These are phyloP conservation scores for Paralvinella palmiformis DNA, from an alignment of 1,140 invertebrate genomes.

Conservation along the genomic window DNA sequence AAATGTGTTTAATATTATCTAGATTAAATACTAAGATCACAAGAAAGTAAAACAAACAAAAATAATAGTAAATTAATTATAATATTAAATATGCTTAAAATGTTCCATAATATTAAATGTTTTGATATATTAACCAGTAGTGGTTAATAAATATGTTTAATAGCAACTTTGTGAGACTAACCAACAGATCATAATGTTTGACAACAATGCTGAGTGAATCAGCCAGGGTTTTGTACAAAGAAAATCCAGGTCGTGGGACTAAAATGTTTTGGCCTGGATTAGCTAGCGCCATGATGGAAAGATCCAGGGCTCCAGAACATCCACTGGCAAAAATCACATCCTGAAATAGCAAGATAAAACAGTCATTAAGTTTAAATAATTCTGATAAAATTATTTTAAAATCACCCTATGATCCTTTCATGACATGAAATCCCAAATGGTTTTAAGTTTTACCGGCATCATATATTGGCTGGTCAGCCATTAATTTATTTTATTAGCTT, in stretches of 20 bases:
- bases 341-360: slow-evolving; percentile 47
- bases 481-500: background rate
- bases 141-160: background rate
- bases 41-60: no score
- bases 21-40: no score
- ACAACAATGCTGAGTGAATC: slow-evolving; percentile 75
- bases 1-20: no score
- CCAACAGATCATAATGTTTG: slow-evolving; percentile 73
- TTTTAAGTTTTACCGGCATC: background rate
- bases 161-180: slow-evolving; percentile 26
- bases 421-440: background rate
- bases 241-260: slow-evolving; percentile 91
- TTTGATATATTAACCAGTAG: no score
- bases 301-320: slow-evolving; percentile 87
- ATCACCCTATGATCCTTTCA: background rate
- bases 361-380: background rate
- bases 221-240: slow-evolving; percentile 86
- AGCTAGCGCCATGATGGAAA: slow-evolving; percentile 82
- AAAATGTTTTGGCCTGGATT: slow-evolving; percentile 84
- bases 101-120: no score
- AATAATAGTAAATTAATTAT: no score
- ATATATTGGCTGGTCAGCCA: background rate
- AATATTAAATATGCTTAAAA: no score
- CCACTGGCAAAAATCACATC: slow-evolving; percentile 92
- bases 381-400: background rate